Conservation (phyloP, 2,888 invertebrate genomes). For the Heliconius aoede region DNA sequence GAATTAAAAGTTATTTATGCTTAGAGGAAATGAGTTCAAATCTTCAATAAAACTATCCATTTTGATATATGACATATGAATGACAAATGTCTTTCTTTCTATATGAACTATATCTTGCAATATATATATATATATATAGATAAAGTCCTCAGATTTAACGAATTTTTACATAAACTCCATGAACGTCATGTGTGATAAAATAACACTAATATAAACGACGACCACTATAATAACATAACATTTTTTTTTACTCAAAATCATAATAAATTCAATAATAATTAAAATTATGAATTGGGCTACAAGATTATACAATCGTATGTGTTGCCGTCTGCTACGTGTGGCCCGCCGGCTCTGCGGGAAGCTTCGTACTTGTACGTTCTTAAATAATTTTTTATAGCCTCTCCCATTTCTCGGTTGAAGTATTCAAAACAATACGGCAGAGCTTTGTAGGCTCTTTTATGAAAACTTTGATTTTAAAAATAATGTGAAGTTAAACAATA, state of each 20-base stretch:
- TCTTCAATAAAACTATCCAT: background rate
- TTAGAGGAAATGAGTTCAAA: background rate
- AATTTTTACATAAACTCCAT: background rate
- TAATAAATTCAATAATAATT: background rate
- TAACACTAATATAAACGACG: no score
- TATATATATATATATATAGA: background rate
- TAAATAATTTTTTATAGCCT: conserved; percentile 41
- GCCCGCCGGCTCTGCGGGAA: conserved; percentile 59
- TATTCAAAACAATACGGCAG: conserved; percentile 58
- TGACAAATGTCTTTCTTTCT: background rate
- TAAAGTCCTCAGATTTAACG: background rate
- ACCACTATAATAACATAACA: no score
- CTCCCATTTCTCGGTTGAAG: conserved; percentile 48
- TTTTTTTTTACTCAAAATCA: background rate
- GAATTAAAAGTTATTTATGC: background rate
- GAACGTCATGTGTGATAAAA: background rate
- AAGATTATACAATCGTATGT: background rate
- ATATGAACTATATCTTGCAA: background rate
- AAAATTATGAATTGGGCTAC: conserved; percentile 14
- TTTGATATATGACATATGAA: background rate
- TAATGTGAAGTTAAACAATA: conserved; percentile 17
- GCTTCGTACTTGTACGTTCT: conserved; percentile 40
- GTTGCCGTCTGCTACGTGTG: conserved; percentile 40
- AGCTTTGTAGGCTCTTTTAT: conserved; percentile 38
- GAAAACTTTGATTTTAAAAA: conserved; percentile 25